A percentile compares a stretch with the other conserved stretches of the same genome.
Conservation (phyloP, 1,140 invertebrate genomes). For the Doryteuthis pealeii region DNA sequence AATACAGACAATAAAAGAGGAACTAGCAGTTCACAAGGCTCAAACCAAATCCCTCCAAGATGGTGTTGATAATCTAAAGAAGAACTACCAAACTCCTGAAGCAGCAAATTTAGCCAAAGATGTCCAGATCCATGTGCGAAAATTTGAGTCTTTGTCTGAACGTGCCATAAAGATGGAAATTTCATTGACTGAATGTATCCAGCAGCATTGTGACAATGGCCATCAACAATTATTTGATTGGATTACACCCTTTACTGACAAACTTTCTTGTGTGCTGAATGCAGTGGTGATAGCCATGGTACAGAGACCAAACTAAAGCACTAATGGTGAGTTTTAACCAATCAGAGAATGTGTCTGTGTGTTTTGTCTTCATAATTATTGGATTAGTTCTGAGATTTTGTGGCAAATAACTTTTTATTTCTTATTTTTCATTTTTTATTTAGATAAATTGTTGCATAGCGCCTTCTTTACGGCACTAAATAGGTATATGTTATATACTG, state of each 20-base stretch:
- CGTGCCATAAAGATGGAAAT: constrained; percentile 67
- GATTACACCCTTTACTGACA: constrained; percentile 79
- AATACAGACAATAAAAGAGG: constrained; percentile 57
- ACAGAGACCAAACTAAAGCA: constrained; percentile 86
- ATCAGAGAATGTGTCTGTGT: no score
- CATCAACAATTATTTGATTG: constrained; percentile 77
- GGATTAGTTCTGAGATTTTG: no score
- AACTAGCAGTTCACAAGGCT: constrained; percentile 66
- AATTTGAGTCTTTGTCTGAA: constrained; percentile 74
- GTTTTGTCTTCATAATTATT: no score
- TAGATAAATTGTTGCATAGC: no score
- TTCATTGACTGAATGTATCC: constrained; percentile 78
- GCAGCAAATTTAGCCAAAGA: constrained; percentile 53
- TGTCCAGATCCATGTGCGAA: constrained; percentile 51
- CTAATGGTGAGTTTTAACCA: constrained; percentile 42
- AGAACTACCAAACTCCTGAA: constrained; percentile 56
- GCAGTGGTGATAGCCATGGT: constrained; percentile 84
- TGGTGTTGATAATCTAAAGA: constrained; percentile 72
- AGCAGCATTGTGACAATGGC: constrained; percentile 86
- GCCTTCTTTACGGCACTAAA: no score
- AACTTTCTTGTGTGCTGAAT: constrained; percentile 87
- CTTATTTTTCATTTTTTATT: no score
- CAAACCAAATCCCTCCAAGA: constrained; percentile 71
- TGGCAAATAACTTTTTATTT: no score
- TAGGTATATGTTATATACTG: no score